phyloP scores from a whole-genome alignment of 2,888 invertebrate species.

The Calameuta filiformis region DNA sequence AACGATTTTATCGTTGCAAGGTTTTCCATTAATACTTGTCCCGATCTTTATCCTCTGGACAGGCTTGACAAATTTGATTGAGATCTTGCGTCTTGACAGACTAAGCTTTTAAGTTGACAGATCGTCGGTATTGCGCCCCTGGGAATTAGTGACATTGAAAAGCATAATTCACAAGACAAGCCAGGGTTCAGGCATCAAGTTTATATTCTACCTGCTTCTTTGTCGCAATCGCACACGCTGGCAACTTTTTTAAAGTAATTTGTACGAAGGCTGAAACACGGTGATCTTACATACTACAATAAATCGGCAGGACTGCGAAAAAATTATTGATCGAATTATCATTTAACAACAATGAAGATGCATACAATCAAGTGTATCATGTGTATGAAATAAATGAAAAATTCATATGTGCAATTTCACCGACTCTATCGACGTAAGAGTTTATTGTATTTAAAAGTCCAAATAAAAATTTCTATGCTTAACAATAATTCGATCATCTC shows the following conservation, averaged over 20 bases:
- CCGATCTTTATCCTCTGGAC: background rate
- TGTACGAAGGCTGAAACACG: background rate
- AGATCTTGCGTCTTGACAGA: background rate
- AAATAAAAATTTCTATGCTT: background rate
- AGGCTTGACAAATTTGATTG: background rate
- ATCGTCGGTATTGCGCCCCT: background rate
- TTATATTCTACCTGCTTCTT: background rate
- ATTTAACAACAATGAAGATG: background rate
- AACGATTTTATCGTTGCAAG: background rate
- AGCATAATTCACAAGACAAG: background rate
- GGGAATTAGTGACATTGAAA: background rate
- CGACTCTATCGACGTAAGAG: background rate
- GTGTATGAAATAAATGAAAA: no score
- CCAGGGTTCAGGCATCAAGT: background rate
- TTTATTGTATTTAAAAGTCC: background rate
- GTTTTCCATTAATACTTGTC: background rate
- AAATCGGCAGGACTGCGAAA: background rate
- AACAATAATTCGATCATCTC: background rate
- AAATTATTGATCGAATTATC: background rate
- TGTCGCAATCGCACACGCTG: background rate
- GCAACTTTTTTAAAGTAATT: background rate
- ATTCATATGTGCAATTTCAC: background rate
- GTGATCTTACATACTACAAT: background rate
- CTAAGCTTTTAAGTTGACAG: background rate
- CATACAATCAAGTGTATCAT: no score